Conservation (phyloP, 2,888 invertebrate species). For the Sinhomidia bicolor region DNA sequence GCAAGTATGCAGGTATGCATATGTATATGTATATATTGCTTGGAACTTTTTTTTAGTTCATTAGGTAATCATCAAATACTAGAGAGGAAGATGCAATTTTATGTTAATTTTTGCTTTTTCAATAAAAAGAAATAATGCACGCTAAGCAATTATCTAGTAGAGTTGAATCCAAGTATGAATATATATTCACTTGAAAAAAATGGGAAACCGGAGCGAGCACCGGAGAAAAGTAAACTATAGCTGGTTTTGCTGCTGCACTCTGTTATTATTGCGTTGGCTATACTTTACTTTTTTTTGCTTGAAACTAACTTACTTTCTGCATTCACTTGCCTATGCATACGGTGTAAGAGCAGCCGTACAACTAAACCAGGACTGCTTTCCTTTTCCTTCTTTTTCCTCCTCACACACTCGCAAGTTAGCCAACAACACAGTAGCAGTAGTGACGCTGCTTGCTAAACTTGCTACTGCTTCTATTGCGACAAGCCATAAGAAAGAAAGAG, state of each 20-base stretch:
- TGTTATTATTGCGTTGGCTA: not conserved
- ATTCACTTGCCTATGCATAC: not conserved
- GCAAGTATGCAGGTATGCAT: not conserved
- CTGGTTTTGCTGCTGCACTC: too few species aligned
- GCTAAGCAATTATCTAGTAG: too few species aligned
- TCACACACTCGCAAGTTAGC: not conserved
- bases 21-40: not conserved
- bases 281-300: not conserved
- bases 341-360: conserved; percentile 43
- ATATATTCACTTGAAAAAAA: not conserved
- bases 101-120: not conserved
- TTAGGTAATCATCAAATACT: too few species aligned
- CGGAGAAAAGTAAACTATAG: not conserved
- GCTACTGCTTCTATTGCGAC: not conserved
- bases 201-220: not conserved
- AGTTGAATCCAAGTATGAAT: not conserved
- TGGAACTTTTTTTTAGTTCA: too few species aligned
- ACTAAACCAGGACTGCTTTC: conserved; percentile 43
- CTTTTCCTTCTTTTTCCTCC: conserved; percentile 32
- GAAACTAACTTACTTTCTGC: not conserved
- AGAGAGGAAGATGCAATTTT: not conserved
- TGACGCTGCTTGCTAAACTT: not conserved
- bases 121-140: not conserved
- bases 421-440: not conserved
- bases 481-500: too few species aligned